These are phyloP conservation scores for Drosophila truncata DNA, from an alignment of 1,140 invertebrate species.

Conservation along the genomic window DNA sequence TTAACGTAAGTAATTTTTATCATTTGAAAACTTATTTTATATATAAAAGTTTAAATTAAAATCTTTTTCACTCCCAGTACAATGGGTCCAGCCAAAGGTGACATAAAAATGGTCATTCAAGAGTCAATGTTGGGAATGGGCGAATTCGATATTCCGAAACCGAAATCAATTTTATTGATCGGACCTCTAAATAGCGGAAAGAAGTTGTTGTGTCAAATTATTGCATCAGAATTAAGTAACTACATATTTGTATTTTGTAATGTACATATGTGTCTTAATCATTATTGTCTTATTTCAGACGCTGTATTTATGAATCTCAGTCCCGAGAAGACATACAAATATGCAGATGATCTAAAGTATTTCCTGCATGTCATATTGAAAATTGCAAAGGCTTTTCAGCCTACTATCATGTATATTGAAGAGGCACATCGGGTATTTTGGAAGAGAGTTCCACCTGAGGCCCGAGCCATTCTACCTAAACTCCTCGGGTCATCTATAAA, in stretches of 20 bases:
- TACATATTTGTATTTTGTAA: background rate
- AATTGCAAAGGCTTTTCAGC: constrained; percentile 89
- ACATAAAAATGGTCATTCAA: constrained; percentile 87
- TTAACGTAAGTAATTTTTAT: constrained; percentile 61
- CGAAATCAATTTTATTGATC: constrained; percentile 91
- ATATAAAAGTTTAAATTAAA: too few relatives aligned
- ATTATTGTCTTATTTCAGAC: constrained; percentile 34
- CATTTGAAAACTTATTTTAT: background rate
- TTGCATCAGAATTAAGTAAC: constrained; percentile 91
- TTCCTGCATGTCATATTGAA: constrained; percentile 84
- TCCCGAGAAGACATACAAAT: constrained; percentile 91
- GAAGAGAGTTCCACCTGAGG: constrained; percentile 88
- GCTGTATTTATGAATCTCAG: constrained; percentile 94
- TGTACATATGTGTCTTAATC: background rate
- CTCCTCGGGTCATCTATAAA: constrained; percentile 88
- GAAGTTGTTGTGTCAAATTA: constrained; percentile 90
- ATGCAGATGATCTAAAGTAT: constrained; percentile 88
- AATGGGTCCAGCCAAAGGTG: constrained; percentile 87
- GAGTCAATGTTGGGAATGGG: constrained; percentile 86
- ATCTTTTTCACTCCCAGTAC: constrained; percentile 84
- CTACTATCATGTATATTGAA: constrained; percentile 92
- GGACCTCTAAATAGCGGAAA: constrained; percentile 93
- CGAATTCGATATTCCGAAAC: constrained; percentile 89
- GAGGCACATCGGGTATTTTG: constrained; percentile 93
- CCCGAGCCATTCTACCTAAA: constrained; percentile 85